Percentiles rank a stretch among this genome's conserved stretches.
These are phyloP conservation scores for Hydrolagus affinis DNA, from an alignment of 2,113 vertebrate species.

Conservation along the genomic window DNA sequence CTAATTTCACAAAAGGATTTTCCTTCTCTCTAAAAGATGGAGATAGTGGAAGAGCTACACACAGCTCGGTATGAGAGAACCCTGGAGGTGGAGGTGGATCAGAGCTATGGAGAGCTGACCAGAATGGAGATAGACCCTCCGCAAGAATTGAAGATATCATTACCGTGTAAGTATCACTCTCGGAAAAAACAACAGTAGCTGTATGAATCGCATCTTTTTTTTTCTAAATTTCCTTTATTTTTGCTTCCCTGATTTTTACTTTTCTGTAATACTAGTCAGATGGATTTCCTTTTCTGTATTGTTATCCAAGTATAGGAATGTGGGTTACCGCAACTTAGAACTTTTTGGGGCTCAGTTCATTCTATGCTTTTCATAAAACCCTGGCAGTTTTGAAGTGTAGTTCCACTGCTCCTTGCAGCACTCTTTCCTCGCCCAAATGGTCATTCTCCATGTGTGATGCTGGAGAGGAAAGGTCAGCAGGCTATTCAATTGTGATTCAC, in stretches of 20 bases:
- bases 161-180: constrained; percentile 48
- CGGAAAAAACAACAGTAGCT: not conserved
- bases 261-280: not conserved
- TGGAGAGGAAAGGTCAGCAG: no score
- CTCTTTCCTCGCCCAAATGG: no score
- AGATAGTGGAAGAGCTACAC: constrained; percentile 73
- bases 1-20: not conserved
- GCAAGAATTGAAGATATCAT: constrained; percentile 51
- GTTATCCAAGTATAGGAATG: no score
- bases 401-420: no score
- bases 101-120: constrained; percentile 72
- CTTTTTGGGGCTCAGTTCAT: no score
- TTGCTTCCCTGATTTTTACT: not conserved
- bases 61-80: constrained; percentile 65
- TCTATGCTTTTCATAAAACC: no score
- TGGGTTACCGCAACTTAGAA: no score
- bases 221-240: not conserved
- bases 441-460: no score
- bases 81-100: constrained; percentile 57
- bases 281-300: constrained; percentile 27
- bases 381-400: no score
- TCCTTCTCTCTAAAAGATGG: constrained; percentile 53
- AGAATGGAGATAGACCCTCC: constrained; percentile 79
- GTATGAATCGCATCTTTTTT: not conserved
- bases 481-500: no score